These are phyloP conservation scores for Drosophila sulfurigaster DNA, from an alignment of 1,140 invertebrate genomes.

Conservation along the genomic window DNA sequence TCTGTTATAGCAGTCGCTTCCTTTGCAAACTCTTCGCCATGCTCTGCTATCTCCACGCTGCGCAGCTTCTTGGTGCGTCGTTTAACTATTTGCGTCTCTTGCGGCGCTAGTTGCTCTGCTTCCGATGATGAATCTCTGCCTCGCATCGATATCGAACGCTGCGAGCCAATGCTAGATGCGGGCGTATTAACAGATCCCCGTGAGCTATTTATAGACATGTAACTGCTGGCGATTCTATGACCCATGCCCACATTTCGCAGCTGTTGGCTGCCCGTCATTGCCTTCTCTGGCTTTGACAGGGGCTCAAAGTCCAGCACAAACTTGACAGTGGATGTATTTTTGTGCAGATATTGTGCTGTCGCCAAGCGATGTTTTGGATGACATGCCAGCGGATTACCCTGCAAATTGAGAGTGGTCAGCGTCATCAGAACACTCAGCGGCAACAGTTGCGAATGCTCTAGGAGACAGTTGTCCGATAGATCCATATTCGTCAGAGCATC, in stretches of 20 bases:
- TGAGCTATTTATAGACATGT: slow-evolving; percentile 63
- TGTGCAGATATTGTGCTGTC: slow-evolving; percentile 87
- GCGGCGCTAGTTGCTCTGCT: slow-evolving; percentile 39
- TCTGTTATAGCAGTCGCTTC: slow-evolving; percentile 25
- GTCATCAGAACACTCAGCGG: slow-evolving; percentile 86
- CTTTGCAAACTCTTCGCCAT: slow-evolving; percentile 13
- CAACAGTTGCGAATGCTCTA: slow-evolving; percentile 87
- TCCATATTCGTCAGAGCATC: slow-evolving; percentile 87
- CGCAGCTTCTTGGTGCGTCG: slow-evolving; percentile 57
- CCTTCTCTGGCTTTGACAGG: slow-evolving; percentile 86
- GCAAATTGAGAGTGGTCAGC: slow-evolving; percentile 86
- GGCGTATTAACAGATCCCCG: slow-evolving; percentile 63
- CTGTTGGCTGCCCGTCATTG: slow-evolving; percentile 83
- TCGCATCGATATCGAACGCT: slow-evolving; percentile 54
- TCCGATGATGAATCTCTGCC: slow-evolving; percentile 50
- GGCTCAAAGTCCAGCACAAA: slow-evolving; percentile 87
- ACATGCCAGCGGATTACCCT: slow-evolving; percentile 88
- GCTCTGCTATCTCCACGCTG: slow-evolving; percentile 70
- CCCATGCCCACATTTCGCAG: slow-evolving; percentile 50
- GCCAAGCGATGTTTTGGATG: slow-evolving; percentile 87
- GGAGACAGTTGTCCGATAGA: slow-evolving; percentile 88
- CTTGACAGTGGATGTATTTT: slow-evolving; percentile 86
- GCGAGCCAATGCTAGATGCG: slow-evolving; percentile 73
- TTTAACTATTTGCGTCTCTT: slow-evolving; percentile 30
- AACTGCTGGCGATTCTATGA: slow-evolving; percentile 47